Base-by-base conservation (phyloP, 2,113 vertebrate genomes). In the Siphamia tubifer region DNA sequence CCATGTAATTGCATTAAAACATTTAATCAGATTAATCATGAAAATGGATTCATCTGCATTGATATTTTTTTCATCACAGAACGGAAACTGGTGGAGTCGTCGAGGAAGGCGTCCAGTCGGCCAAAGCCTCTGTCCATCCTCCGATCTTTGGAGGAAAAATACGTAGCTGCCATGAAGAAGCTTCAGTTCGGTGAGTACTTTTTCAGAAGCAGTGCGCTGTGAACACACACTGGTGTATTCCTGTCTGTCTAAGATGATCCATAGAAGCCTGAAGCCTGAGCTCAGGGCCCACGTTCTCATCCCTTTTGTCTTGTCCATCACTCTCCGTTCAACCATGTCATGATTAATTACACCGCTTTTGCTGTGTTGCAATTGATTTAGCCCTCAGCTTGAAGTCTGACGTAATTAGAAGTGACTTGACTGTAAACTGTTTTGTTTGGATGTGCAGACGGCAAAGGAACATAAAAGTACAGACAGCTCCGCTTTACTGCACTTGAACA, bases 131-230 rank as follows among this genome's bases (percentile, higher is more conserved):
- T 96, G 73, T 95, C 95, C 71, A 82, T 98, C 65, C 93, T 98
- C 45, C 94, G 95, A 38, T 99, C 98, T 44, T 87, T 98, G 49
- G 97, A 99, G 92, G 97, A 99, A 76, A 98, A 97, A 79, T 99
- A 96, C 47, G 96, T 97, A 8, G 96, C 94, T 65, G 93, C 95
- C 72, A 98, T 99, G 98, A 99, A 96, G 90, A 99, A 98, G 79
- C 93, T 99, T 25, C 98, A 99, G 66, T 99, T 99, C 60, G 98
- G 98, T 99, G 90, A 94, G 96, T 93, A n/a, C n/a, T n/a, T n/a
- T n/a, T n/a, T n/a, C n/a, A n/a, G n/a, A n/a, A n/a, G n/a, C n/a
- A n/a, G n/a, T n/a, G n/a, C n/a, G n/a, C n/a, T n/a, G n/a, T n/a
- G n/a, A n/a, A 39, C 23, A 15, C 32, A n/a, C n/a, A n/a, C n/a